Percentiles rank a stretch among this genome's conserved stretches.
These are phyloP conservation scores for Scaptomyza polygonia DNA, from an alignment of 2,888 invertebrate genomes.

Conservation along the genomic window DNA sequence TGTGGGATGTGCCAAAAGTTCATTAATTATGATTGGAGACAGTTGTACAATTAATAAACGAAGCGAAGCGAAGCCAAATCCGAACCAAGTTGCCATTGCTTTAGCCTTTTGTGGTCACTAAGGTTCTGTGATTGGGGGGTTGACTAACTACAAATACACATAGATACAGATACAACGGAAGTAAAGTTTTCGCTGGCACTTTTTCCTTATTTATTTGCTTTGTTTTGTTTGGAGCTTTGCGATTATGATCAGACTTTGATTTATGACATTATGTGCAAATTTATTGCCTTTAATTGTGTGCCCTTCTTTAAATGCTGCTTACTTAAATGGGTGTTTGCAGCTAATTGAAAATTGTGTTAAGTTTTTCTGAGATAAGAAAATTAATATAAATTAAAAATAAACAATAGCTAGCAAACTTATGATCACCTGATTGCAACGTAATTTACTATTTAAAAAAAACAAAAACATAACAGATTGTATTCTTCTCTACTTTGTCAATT, in stretches of 20 bases:
- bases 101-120: slow-evolving; percentile 43
- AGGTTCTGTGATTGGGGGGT: slow-evolving; percentile 31
- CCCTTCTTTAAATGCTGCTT: neutral
- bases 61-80: slow-evolving; percentile 27
- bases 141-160: neutral
- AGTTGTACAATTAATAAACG: slow-evolving; percentile 79
- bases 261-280: slow-evolving; percentile 67
- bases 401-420: no score
- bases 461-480: no score
- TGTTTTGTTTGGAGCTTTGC: slow-evolving; percentile 38
- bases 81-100: slow-evolving; percentile 11
- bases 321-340: slow-evolving; percentile 24
- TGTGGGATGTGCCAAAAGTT: slow-evolving; percentile 71
- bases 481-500: no score
- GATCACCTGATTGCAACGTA: no score
- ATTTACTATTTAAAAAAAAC: no score
- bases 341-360: slow-evolving; percentile 48
- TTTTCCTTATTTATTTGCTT: slow-evolving; percentile 49
- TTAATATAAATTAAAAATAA: neutral
- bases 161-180: slow-evolving; percentile 43
- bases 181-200: slow-evolving; percentile 34
- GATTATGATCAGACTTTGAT: slow-evolving; percentile 79
- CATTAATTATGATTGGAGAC: slow-evolving; percentile 82
- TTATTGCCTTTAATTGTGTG: slow-evolving; percentile 76
- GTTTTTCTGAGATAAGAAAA: slow-evolving; percentile 12